phyloP scores from a whole-genome alignment of 2,888 invertebrate genomes.

The Hypolimnas misippus region DNA sequence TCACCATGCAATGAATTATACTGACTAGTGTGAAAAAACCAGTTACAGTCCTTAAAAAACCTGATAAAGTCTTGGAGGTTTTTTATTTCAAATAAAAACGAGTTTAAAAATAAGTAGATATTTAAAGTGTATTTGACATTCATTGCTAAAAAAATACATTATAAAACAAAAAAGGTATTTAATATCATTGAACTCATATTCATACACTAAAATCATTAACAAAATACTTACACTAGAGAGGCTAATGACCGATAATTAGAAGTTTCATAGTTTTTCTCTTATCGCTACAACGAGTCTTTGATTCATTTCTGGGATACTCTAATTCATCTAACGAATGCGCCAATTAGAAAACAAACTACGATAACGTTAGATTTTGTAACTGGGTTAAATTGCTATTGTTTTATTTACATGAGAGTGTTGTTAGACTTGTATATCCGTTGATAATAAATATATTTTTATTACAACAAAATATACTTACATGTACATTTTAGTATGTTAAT shows the following conservation, averaged over 20 bases:
- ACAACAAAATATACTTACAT: no score
- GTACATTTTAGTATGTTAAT: no score
- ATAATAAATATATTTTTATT: no score
- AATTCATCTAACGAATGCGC: conserved; percentile 59
- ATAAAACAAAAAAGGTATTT: no score
- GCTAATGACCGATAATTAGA: conserved; percentile 32
- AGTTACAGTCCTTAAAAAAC: no score
- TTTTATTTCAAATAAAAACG: background rate
- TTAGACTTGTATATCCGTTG: no score
- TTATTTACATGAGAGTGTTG: background rate
- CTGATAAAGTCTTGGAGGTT: background rate
- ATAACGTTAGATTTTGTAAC: conserved; percentile 27
- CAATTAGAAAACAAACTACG: conserved; percentile 49
- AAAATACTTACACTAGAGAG: conserved; percentile 18
- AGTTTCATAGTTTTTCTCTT: conserved; percentile 24
- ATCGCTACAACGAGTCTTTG: conserved; percentile 43
- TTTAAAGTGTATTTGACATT: no score
- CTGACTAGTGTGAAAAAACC: no score
- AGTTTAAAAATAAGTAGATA: background rate
- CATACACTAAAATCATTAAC: conserved; percentile 1
- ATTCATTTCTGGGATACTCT: conserved; percentile 51
- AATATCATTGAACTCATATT: background rate
- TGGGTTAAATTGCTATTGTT: background rate
- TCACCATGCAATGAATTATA: no score
- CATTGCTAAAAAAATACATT: no score